These are phyloP conservation scores for Archivesica marissinica DNA, from an alignment of 1,140 invertebrate species.

Conservation along the genomic window DNA sequence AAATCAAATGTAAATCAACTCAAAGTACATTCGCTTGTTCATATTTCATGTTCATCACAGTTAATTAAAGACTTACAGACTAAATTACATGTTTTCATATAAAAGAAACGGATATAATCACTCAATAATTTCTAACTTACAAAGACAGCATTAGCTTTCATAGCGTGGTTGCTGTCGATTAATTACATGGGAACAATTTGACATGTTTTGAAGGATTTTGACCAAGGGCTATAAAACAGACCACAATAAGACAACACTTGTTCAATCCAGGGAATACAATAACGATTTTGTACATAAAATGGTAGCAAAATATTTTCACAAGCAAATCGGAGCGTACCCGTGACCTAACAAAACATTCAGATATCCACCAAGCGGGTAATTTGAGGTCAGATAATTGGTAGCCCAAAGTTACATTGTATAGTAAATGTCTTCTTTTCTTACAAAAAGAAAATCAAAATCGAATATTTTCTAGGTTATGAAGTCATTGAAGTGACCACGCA, in stretches of 20 bases:
- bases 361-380: no score
- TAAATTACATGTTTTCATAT: not conserved
- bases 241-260: not conserved
- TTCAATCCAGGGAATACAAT: not conserved
- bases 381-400: no score
- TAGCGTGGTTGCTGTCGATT: not conserved
- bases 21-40: no score
- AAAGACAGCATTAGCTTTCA: not conserved
- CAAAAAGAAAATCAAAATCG: no score
- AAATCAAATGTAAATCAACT: no score
- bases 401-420: no score
- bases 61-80: no score
- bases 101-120: not conserved
- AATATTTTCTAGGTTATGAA: no score
- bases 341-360: slow-evolving; percentile 1
- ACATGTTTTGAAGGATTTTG: not conserved
- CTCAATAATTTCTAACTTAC: not conserved
- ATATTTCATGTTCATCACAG: no score
- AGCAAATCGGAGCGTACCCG: not conserved
- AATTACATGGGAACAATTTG: not conserved
- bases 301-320: slow-evolving; percentile 7
- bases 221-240: not conserved
- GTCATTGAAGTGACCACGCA: no score
- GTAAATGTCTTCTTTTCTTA: no score
- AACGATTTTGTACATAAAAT: not conserved